phyloP scores from a whole-genome alignment of 1,140 invertebrate species.

The Trinorchestia longiramus region DNA sequence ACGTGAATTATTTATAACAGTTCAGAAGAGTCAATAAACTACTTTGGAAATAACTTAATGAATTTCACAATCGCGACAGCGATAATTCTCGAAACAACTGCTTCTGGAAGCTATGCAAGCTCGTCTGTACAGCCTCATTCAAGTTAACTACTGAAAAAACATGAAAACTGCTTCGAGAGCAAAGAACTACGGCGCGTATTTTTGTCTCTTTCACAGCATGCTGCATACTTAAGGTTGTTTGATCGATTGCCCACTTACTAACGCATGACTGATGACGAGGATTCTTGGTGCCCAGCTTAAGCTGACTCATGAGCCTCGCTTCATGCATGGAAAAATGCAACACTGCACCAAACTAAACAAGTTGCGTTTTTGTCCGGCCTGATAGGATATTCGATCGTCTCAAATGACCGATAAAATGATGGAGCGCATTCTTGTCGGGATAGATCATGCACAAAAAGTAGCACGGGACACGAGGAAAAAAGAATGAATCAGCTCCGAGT shows the following conservation, averaged over 20 bases:
- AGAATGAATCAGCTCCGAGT: neutral
- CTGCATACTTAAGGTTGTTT: neutral
- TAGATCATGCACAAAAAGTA: neutral
- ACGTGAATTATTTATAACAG: neutral
- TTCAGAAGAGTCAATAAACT: neutral
- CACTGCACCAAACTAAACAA: neutral
- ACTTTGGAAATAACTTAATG: neutral
- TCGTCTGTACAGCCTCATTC: neutral
- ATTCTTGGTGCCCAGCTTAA: neutral
- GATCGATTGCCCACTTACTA: neutral
- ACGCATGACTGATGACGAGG: neutral
- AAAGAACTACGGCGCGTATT: neutral
- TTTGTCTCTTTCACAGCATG: neutral
- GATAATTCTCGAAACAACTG: neutral
- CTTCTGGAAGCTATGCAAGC: neutral
- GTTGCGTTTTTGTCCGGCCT: neutral
- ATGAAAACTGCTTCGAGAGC: neutral
- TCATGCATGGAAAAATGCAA: neutral
- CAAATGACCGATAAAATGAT: neutral
- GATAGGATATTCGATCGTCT: conserved; percentile 7
- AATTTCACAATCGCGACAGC: neutral
- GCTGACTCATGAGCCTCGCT: neutral
- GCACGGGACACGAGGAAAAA: neutral
- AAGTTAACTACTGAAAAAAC: neutral
- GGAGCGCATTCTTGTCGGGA: conserved; percentile 4